Evolutionary conservation across 2,888 invertebrate species (phyloP), one percentile per base, ranked within the genome.

Genomic region (Leucophenga maculata): DNA sequence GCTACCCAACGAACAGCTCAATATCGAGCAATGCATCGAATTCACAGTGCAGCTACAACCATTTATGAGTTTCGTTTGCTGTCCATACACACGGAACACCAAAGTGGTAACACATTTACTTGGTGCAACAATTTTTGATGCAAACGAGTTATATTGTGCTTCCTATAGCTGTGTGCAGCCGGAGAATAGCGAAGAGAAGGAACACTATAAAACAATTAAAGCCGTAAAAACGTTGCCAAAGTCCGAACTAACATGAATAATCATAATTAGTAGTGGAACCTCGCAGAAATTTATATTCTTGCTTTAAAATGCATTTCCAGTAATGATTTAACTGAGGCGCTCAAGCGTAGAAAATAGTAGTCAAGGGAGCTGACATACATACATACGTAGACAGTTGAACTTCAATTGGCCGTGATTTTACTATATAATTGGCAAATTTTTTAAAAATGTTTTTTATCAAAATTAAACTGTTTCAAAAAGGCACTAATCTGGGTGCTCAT

Each of bases 111-210:
- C 93, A 71, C 94, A 95, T 88, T 91, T 98, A 73, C 94, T 95
- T 69, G 92, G 94, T 73, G 71, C 78, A 8, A 93, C 95, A 11
- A 92, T 95, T 62, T 92, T 96, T 79, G 93, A 93, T 68, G 97
- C 97, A 87, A 93, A 93, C 82, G 95, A 94, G 65, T 88, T 97
- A 82, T 95, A 96, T 76, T 88, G 96, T 78, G 93, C 95, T 71
- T 97, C 97, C 8, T 98, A 95, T 88, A 97, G 97, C 82, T 96
- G 97, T 86, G 97, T 98, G 89, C 93, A 94, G 20, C 97, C 97
- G 0, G 95, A 95, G 76, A 96, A 94, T 88, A 93, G 93, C 78
- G 92, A 93, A 75, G 97, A 98, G 86, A 97, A 95, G 86, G 96
- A 97, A 85, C 92, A 96, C 75, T 93, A 94, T 87, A 97, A 97